A percentile compares a stretch with the other conserved stretches of the same genome.
Conservation (phyloP, 2,797 vertebrate genomes). For the Syngnathus acus region DNA sequence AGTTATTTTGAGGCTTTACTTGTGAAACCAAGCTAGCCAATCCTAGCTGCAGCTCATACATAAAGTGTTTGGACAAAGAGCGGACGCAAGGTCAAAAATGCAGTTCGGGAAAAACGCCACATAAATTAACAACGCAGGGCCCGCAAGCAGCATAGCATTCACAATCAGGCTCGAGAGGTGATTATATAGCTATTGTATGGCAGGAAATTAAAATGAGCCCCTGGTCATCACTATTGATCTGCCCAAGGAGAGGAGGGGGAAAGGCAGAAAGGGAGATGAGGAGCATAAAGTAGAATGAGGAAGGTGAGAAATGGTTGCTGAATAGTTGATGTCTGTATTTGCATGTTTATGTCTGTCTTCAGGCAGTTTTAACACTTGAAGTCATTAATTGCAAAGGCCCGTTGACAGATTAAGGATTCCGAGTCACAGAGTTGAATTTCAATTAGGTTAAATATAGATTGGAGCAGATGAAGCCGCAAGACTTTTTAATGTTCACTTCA, state of each 20-base stretch:
- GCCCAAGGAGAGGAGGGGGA: constrained; percentile 20
- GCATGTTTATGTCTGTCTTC: constrained; percentile 9
- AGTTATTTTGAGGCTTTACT: neutral
- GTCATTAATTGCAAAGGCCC: neutral
- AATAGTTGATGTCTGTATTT: constrained; percentile 9
- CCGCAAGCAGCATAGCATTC: constrained; percentile 38
- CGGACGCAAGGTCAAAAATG: neutral
- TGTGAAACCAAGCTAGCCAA: neutral
- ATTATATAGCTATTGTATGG: constrained; percentile 54
- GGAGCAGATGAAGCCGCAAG: neutral
- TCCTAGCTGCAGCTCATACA: neutral
- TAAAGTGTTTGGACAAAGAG: neutral
- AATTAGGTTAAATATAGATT: constrained; percentile 3
- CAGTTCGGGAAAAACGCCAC: constrained; percentile 16
- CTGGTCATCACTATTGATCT: constrained; percentile 64
- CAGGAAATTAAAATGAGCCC: constrained; percentile 59
- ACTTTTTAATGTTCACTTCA: neutral
- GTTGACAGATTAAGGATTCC: neutral
- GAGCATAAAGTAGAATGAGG: constrained; percentile 8
- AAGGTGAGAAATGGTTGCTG: constrained; percentile 18
- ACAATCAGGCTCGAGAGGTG: constrained; percentile 44
- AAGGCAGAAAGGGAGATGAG: constrained; percentile 10
- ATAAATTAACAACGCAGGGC: constrained; percentile 21
- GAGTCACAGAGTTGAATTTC: neutral
- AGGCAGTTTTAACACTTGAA: neutral